Evolutionary conservation across 2,888 invertebrate species (phyloP).

Genomic region (Lycocerus yunnanus): DNA sequence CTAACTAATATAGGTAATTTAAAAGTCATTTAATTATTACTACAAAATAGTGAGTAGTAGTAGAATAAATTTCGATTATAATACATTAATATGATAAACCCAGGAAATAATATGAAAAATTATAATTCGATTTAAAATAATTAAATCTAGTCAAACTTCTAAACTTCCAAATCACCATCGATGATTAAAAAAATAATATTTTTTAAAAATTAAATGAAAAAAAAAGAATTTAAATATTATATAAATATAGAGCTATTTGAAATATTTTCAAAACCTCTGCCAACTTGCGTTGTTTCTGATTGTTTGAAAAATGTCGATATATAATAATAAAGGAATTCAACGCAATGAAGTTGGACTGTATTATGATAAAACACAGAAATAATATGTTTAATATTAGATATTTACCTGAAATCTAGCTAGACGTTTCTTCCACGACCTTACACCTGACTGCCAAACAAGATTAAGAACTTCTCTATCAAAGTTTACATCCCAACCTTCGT

Average conservation of each 20-base stretch:
- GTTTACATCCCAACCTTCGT: constrained; percentile 97
- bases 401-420: constrained; percentile 87
- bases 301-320: too few species aligned
- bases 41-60: background rate
- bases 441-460: constrained; percentile 92
- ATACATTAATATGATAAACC: background rate
- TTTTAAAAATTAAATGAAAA: too few species aligned
- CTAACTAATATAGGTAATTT: background rate
- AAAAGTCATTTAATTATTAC: background rate
- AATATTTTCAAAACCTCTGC: too few species aligned
- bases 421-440: constrained; percentile 95
- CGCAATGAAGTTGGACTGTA: too few species aligned
- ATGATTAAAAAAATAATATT: too few species aligned
- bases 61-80: background rate
- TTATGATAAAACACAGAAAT: background rate
- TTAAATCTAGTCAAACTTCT: too few species aligned
- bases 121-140: background rate
- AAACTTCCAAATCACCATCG: too few species aligned
- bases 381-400: background rate
- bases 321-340: too few species aligned
- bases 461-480: constrained; percentile 96
- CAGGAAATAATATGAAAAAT: background rate
- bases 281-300: too few species aligned
- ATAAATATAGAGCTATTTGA: too few species aligned
- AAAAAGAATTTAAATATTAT: too few species aligned